These are phyloP conservation scores for Percina caprodes DNA, from an alignment of 2,113 vertebrate species.

Conservation along the genomic window DNA sequence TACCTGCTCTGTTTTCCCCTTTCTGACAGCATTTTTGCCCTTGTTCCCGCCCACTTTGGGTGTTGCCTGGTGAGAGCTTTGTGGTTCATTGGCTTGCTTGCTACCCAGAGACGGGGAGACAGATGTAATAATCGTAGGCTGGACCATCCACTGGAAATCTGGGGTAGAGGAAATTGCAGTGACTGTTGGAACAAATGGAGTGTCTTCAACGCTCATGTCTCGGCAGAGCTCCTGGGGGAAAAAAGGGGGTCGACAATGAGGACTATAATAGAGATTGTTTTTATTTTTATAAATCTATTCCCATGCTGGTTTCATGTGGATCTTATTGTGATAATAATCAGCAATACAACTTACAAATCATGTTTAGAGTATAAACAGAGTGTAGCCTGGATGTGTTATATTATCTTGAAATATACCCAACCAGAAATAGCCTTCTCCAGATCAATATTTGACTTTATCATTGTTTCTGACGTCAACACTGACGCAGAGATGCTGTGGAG, in stretches of 20 bases:
- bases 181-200: slow-evolving; percentile 91
- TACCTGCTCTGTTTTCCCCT: slow-evolving; percentile 95
- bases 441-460: slow-evolving; percentile 93
- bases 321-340: background rate
- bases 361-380: slow-evolving; percentile 23
- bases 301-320: background rate
- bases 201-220: slow-evolving; percentile 83
- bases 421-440: slow-evolving; percentile 83
- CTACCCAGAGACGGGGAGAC: slow-evolving; percentile 89
- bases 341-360: slow-evolving; percentile 11
- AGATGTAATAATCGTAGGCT: slow-evolving; percentile 91
- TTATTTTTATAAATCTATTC: background rate
- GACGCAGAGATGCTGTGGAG: slow-evolving; percentile 97
- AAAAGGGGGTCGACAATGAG: slow-evolving; percentile 7
- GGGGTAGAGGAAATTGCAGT: slow-evolving; percentile 93
- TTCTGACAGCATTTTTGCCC: slow-evolving; percentile 89
- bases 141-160: slow-evolving; percentile 96
- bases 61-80: slow-evolving; percentile 77
- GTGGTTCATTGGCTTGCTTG: slow-evolving; percentile 87
- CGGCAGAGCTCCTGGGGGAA: slow-evolving; percentile 87
- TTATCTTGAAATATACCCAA: slow-evolving; percentile 74
- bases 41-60: slow-evolving; percentile 86
- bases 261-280: background rate
- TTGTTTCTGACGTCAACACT: slow-evolving; percentile 95
- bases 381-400: slow-evolving; percentile 27